Percentiles rank a stretch among this genome's conserved stretches.
Evolutionary conservation across 2,888 invertebrate species (phyloP).

Genomic region (Metellina segmentata): DNA sequence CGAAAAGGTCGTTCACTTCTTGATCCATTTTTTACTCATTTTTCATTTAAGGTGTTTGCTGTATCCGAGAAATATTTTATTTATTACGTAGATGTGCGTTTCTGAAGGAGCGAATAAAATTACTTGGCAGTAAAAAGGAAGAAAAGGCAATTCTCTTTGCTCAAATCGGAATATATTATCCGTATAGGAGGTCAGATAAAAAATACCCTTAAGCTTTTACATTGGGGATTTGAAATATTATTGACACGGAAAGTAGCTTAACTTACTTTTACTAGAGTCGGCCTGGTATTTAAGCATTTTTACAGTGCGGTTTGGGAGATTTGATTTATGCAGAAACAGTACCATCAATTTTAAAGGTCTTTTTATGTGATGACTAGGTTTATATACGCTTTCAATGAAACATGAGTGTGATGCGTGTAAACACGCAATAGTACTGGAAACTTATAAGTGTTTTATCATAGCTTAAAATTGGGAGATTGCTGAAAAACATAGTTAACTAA

Average conservation of each 20-base stretch:
- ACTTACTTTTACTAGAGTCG: neutral
- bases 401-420: neutral
- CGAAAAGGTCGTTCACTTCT: neutral
- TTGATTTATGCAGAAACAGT: neutral
- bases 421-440: neutral
- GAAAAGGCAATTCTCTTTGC: neutral
- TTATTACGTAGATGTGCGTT: neutral
- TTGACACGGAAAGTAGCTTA: neutral
- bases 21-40: slow-evolving; percentile 1
- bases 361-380: neutral
- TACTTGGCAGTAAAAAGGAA: neutral
- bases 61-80: neutral
- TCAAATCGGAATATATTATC: neutral
- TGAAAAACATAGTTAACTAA: too few species aligned
- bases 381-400: neutral
- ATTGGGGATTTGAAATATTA: slow-evolving; percentile 1
- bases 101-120: neutral
- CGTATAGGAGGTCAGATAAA: neutral
- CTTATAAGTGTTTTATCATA: too few species aligned
- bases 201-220: neutral
- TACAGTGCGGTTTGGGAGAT: neutral
- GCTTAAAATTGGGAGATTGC: too few species aligned
- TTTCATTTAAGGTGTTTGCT: slow-evolving; percentile 5
- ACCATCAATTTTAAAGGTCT: neutral
- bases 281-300: neutral